A percentile compares a stretch with the other conserved stretches of the same genome.
phyloP scores from a whole-genome alignment of 2,113 vertebrate species.

The Myxocyprinus asiaticus region DNA sequence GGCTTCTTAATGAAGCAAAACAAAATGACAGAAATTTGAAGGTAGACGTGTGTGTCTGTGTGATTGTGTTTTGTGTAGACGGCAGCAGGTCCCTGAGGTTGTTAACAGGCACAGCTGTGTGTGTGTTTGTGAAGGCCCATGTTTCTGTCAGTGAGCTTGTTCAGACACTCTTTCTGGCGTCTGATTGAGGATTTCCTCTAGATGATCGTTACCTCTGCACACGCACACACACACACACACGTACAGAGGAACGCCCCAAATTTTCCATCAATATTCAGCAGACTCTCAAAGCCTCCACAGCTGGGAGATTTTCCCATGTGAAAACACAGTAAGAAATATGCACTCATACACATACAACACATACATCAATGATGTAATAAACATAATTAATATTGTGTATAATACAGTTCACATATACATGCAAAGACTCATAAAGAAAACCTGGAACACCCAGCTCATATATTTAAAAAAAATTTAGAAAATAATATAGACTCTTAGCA shows the following conservation, averaged over 20 bases:
- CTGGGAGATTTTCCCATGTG: constrained; percentile 72
- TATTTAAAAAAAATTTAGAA: too few species aligned
- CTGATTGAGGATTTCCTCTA: constrained; percentile 84
- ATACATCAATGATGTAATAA: constrained; percentile 1
- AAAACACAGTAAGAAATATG: constrained; percentile 43
- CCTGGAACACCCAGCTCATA: too few species aligned
- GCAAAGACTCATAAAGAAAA: too few species aligned
- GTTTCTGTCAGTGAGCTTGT: constrained; percentile 82
- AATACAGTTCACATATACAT: too few species aligned
- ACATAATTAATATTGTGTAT: background rate
- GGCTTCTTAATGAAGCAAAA: too few species aligned
- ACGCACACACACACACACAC: constrained; percentile 31
- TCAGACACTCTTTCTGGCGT: constrained; percentile 69
- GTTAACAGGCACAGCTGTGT: constrained; percentile 74
- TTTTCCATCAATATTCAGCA: constrained; percentile 64
- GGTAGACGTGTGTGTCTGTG: constrained; percentile 23
- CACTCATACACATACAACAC: background rate
- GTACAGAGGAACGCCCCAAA: constrained; percentile 69
- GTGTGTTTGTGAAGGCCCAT: constrained; percentile 57
- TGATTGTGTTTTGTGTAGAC: constrained; percentile 44
- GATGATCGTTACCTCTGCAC: constrained; percentile 68
- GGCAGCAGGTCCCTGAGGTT: constrained; percentile 71
- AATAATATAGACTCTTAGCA: too few species aligned
- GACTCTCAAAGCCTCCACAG: constrained; percentile 61
- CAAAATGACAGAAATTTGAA: background rate